Percentiles rank a stretch among this genome's conserved stretches.
These are phyloP conservation scores for Thymelicus sylvestris DNA, from an alignment of 2,888 invertebrate species.

Conservation along the genomic window DNA sequence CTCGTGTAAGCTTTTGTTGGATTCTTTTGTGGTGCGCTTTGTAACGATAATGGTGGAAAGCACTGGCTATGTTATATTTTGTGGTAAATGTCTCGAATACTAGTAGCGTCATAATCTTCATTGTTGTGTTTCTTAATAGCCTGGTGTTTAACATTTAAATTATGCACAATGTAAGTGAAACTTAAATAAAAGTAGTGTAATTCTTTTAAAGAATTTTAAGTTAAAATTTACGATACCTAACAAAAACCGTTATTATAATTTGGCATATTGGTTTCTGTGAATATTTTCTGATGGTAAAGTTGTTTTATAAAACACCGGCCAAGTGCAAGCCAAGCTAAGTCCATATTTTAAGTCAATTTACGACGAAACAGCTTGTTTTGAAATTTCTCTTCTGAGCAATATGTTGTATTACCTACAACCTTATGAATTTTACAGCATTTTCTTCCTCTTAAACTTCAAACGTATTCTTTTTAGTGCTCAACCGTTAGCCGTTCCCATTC, in stretches of 20 bases:
- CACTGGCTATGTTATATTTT: not conserved
- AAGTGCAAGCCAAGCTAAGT: too few relatives aligned
- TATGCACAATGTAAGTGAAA: not conserved
- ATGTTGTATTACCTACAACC: not conserved
- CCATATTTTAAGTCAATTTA: too few relatives aligned
- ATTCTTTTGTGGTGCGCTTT: slow-evolving; percentile 14
- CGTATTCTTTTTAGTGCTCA: not conserved
- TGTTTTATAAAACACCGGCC: too few relatives aligned
- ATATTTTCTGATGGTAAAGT: too few relatives aligned
- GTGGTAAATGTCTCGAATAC: not conserved
- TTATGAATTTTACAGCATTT: not conserved
- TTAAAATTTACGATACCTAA: too few relatives aligned
- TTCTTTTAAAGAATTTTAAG: too few relatives aligned
- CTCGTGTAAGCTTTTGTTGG: slow-evolving; percentile 13
- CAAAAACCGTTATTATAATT: too few relatives aligned
- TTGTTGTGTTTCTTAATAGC: not conserved
- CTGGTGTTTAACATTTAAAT: not conserved
- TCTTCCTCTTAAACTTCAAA: not conserved
- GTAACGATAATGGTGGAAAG: slow-evolving; percentile 10
- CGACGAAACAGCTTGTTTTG: not conserved
- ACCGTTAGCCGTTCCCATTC: not conserved
- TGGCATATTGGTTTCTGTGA: too few relatives aligned
- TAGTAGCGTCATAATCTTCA: slow-evolving; percentile 2
- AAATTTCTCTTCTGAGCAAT: not conserved
- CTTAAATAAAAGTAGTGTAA: not conserved